Evolutionary conservation across 1,140 invertebrate genomes (phyloP), one percentile per base, ranked within the genome.

Genomic region (Meteorus sp.): DNA sequence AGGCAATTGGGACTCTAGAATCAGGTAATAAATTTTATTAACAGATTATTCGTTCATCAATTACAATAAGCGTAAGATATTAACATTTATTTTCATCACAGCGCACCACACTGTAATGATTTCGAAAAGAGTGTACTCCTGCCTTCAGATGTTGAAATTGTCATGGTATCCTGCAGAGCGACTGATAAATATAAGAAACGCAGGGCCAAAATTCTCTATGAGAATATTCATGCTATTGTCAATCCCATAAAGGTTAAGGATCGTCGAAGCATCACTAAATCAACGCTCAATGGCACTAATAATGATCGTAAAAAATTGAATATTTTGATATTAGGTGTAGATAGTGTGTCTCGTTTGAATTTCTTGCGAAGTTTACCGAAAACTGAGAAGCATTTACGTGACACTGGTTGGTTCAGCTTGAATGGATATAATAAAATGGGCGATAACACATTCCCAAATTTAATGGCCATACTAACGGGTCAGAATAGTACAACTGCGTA

Each of bases 361-460:
- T 83, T 91, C 25, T 83, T 85, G 20, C 83, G 90, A 22, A 86
- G 88, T 22, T 87, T 95, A 87, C 90, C 90, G 8, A 83, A 83
- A 66, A 92, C 91, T 0, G 77, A 84, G 2, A 69, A 79, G 31
- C 88, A 86, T 70, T 73, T 95, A 7, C 81, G 83, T 29, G 77
- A 84, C 13, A 79, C 86, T 3, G 81, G 77, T 3, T 87, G 84
- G 71, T 61, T 85, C 8, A 76, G 79, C 17, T 71, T 88, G 15
- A 73, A 78, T 41, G 87, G 87, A 0, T 88, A 86, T 66, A 86
- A 85, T 65, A 89, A 88, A 74, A 82, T 86, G 63, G 90, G 85
- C 1, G 90, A 91, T 64, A 92, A 93, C 63, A 93, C 90, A 0
- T 92, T 89, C 70, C 89, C 90, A 0, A 94, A 94, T 73, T 68